These are phyloP conservation scores for Champsocephalus gunnari DNA, from an alignment of 2,797 vertebrate species.

Conservation along the genomic window DNA sequence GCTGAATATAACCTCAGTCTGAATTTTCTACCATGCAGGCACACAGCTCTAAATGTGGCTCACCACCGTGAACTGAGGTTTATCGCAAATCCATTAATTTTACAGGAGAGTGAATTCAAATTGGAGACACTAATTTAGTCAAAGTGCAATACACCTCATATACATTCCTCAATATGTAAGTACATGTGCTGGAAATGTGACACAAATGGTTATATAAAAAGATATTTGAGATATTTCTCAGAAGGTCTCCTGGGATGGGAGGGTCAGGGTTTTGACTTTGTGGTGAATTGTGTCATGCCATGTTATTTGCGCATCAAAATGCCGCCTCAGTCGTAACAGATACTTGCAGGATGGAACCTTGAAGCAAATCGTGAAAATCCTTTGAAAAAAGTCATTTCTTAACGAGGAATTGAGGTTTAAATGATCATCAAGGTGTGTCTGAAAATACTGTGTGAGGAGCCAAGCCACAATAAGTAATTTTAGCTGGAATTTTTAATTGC, in stretches of 20 bases:
- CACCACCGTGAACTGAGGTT: constrained; percentile 7
- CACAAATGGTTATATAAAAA: background rate
- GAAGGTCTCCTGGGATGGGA: background rate
- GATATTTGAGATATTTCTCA: constrained; percentile 9
- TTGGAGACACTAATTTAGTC: constrained; percentile 16
- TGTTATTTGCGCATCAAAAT: background rate
- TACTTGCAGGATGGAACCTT: background rate
- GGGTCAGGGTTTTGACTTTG: background rate
- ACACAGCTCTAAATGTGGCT: constrained; percentile 26
- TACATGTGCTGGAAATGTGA: constrained; percentile 2
- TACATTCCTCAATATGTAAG: background rate
- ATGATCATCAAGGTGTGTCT: constrained; percentile 15
- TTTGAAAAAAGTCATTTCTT: constrained; percentile 12
- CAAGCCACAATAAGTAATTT: constrained; percentile 68
- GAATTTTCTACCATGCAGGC: constrained; percentile 10
- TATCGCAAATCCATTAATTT: constrained; percentile 22
- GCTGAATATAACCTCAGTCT: constrained; percentile 1
- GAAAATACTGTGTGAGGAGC: constrained; percentile 40
- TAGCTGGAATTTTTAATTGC: constrained; percentile 72
- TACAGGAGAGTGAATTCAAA: constrained; percentile 28
- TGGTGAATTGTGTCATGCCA: background rate
- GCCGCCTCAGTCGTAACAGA: background rate
- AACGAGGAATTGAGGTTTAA: background rate
- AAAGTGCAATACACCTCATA: constrained; percentile 5
- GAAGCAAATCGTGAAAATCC: background rate